A percentile compares a stretch with the other conserved stretches of the same genome.
Evolutionary conservation across 2,888 invertebrate genomes (phyloP).

Genomic region (Tetanocera ferruginea): DNA sequence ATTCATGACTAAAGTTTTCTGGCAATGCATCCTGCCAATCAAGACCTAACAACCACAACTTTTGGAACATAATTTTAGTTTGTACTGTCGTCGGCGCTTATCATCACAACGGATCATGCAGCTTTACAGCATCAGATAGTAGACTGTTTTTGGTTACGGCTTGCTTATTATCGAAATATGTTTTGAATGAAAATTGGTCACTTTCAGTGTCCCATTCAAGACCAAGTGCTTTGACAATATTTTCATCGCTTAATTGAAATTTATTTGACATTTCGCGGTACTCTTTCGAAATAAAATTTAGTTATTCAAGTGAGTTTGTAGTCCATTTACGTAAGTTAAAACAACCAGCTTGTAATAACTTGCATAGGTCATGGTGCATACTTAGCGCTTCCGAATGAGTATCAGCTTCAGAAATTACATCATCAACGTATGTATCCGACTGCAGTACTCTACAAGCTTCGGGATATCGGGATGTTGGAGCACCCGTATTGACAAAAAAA

Average conservation of each 20-base stretch:
- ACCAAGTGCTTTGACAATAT: background rate
- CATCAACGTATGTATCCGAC: background rate
- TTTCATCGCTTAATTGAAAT: background rate
- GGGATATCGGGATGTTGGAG: background rate
- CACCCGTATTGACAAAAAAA: background rate
- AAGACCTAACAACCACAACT: constrained; percentile 35
- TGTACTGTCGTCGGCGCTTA: constrained; percentile 32
- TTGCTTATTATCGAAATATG: constrained; percentile 3
- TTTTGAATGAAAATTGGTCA: constrained; percentile 30
- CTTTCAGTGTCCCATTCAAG: background rate
- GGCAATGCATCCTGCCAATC: background rate
- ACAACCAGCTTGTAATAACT: background rate
- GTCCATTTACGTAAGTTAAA: background rate
- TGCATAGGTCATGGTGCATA: background rate
- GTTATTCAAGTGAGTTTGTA: background rate
- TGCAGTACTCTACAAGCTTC: background rate
- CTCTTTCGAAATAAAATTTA: background rate
- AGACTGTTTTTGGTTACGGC: constrained; percentile 34
- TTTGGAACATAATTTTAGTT: constrained; percentile 36
- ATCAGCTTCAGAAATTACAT: background rate
- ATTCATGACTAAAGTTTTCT: background rate
- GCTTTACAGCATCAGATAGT: constrained; percentile 39
- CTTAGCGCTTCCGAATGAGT: background rate
- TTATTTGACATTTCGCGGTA: background rate
- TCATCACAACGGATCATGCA: constrained; percentile 38